Evolutionary conservation across 2,113 vertebrate species (phyloP), one percentile per base, ranked within the genome.

Genomic region (Phaethon lepturus): DNA sequence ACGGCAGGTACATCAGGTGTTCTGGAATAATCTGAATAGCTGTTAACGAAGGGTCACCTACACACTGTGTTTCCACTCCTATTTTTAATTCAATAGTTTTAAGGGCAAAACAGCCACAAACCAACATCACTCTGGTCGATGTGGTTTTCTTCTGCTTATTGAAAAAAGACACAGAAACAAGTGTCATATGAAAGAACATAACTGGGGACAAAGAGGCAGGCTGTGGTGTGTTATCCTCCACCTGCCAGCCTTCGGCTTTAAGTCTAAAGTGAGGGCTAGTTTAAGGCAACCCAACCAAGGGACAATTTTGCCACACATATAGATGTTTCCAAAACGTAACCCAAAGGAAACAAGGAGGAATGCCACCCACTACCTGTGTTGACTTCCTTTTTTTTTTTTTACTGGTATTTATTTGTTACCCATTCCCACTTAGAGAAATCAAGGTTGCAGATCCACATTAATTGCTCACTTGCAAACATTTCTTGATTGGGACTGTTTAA

Each of bases 191-290:
- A 23, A 56, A 50, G 14, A 45, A 33, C 3, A 8, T 8, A 14
- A 22, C 0, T 5, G 24, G 35, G 60, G 44, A 26, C 35, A 72
- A 40, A 12, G 5, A 15, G 23, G 25, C 11, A 38, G 47, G 47
- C 13, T 0, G 1, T 5, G 15, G 24, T 0, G 1, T 9, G 7
- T 10, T 17, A 29, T 5, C 59, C 38, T 35, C 49, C 31, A 17
- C 49, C 33, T 18, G 33, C 40, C 28, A 63, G 55, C 55, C 26
- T 6, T 16, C 52, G 53, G 66, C 52, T 31, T 53, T 11, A 11
- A 0, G 1, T 3, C 13, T 4, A 6, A 28, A 58, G 18, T 2
- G 4, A 60, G 20, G 11, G 17, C 3, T 26, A 17, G 40, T 11
- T 47, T 31, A 40, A 84, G 59, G 45, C 66, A 73, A 16, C 53